Conservation (phyloP, 2,797 vertebrate species). For the Buceros bicornis region DNA sequence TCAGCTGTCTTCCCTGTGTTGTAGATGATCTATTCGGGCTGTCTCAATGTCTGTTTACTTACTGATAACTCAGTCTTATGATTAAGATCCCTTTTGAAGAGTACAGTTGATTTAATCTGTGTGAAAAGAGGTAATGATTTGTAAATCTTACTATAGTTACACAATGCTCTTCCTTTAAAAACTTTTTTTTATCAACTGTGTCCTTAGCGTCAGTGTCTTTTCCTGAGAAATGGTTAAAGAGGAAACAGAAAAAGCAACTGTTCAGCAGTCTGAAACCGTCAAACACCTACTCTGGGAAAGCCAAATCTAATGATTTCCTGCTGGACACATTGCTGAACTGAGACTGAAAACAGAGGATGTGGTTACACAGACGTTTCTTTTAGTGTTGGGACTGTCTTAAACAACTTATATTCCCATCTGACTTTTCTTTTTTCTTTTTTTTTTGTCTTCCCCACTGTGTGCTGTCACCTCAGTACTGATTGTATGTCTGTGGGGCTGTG, state of each 20-base stretch:
- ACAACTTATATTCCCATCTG: constrained; percentile 7
- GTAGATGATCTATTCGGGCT: not conserved
- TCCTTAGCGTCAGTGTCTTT: not conserved
- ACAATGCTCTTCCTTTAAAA: not conserved
- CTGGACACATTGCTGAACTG: constrained; percentile 51
- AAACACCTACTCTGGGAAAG: constrained; percentile 59
- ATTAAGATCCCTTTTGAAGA: constrained; percentile 18
- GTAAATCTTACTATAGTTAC: not conserved
- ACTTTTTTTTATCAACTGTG: not conserved
- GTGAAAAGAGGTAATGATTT: constrained; percentile 15
- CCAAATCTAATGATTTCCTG: constrained; percentile 65
- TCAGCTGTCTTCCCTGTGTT: constrained; percentile 18
- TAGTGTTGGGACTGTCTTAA: not conserved
- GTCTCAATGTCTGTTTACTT: constrained; percentile 20
- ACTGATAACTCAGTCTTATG: constrained; percentile 9
- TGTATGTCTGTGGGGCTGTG: not conserved
- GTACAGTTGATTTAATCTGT: not conserved
- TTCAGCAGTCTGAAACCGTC: constrained; percentile 4
- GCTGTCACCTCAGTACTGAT: not conserved
- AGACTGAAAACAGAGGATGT: constrained; percentile 61
- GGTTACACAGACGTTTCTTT: constrained; percentile 47
- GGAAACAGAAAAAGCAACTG: constrained; percentile 57
- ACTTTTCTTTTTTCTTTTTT: not conserved
- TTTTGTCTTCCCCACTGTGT: not conserved
- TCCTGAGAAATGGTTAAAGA: constrained; percentile 55